A percentile compares a stretch with the other conserved stretches of the same genome.
phyloP scores from a whole-genome alignment of 2,888 invertebrate species.

The Macaria liturata region DNA sequence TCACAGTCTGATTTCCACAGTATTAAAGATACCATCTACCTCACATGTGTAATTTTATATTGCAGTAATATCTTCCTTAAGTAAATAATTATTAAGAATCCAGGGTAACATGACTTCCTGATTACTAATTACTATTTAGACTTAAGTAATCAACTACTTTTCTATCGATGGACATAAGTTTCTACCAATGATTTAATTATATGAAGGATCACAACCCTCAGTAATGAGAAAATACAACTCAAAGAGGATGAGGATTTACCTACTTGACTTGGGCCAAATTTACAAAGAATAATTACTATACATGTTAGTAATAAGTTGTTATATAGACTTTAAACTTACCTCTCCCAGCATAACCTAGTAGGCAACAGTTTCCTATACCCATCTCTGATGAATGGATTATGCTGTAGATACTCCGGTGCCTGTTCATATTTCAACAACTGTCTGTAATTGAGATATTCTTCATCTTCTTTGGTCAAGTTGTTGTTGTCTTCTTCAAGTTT shows the following conservation, averaged over 20 bases:
- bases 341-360: slow-evolving; percentile 93
- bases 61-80: slow-evolving; percentile 3
- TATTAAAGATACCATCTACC: slow-evolving; percentile 20
- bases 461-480: slow-evolving; percentile 72
- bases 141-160: too few relatives aligned
- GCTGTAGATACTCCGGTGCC: slow-evolving; percentile 92
- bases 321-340: slow-evolving; percentile 74
- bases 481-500: slow-evolving; percentile 77
- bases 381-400: slow-evolving; percentile 92
- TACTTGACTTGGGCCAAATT: too few relatives aligned
- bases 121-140: background rate
- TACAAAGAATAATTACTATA: too few relatives aligned
- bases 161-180: too few relatives aligned
- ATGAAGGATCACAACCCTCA: too few relatives aligned
- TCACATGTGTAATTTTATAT: slow-evolving; percentile 14
- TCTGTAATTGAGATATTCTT: slow-evolving; percentile 75
- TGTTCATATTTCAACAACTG: slow-evolving; percentile 79
- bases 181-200: too few relatives aligned
- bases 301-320: too few relatives aligned
- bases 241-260: too few relatives aligned
- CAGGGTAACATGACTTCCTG: background rate
- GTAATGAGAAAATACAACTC: too few relatives aligned
- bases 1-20: slow-evolving; percentile 52
- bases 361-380: slow-evolving; percentile 94
- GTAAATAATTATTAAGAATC: background rate